Evolutionary conservation across 2,888 invertebrate genomes (phyloP), one percentile per base, ranked within the genome.

Genomic region (Leptothorax acervorum): DNA sequence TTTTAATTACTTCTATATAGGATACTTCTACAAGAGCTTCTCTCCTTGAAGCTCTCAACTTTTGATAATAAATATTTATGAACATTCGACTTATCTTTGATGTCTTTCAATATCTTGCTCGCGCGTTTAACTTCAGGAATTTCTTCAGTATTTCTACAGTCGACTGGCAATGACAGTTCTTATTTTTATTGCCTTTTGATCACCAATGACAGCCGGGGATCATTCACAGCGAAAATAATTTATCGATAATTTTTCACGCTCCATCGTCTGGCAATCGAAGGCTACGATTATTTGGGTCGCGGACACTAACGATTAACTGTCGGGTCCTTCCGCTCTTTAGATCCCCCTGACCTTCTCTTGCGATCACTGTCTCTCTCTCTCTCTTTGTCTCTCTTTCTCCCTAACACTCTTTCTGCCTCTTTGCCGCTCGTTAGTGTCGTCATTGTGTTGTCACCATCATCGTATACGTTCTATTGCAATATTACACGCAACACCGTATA

Each of bases 271-370:
- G 78, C 87, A 86, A 92, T 92, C 92, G 93, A 94, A 94, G 94
- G 93, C 90, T 91, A 86, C 85, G 83, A 85, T 85, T 92, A 94
- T 93, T 91, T 94, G 90, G 94, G 94, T 94, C 94, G 93, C 89
- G 93, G 93, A 92, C 93, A 90, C 82, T 86, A 62, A 92, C 91
- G 90, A 92, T 93, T 92, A 92, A 92, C 92, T 86, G 83, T 71
- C 86, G 88, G 89, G 92, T 93, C 89, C 94, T 94, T 94, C 93
- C 93, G 93, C 92, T 92, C 91, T 93, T 92, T 83, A 51, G 68
- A 73, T 83, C 84, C 85, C 88, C 86, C 82, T 68, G 85, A 89
- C 84, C 83, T 82, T 85, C 70, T 65, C 76, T 84, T 65, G 51
- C 75, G 68, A 48, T 63, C 84, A 68, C 79, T 71, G 51, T 81